These are phyloP conservation scores for Echiichthys vipera DNA, from an alignment of 2,797 vertebrate species.

Conservation along the genomic window DNA sequence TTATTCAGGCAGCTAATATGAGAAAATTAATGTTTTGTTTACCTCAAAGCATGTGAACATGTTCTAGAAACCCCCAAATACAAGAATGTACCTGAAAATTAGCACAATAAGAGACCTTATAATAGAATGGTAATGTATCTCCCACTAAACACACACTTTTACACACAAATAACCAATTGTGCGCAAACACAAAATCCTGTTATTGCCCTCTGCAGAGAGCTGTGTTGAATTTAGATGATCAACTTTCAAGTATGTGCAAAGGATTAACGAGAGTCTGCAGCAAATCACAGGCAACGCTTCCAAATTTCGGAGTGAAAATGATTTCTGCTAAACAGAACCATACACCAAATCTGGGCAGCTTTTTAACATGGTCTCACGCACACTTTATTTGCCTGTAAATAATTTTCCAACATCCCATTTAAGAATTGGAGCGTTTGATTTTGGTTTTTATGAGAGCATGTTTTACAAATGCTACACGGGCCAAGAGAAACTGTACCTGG, in stretches of 20 bases:
- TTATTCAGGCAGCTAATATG: too few relatives aligned
- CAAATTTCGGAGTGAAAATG: slow-evolving; percentile 64
- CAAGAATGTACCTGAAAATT: too few relatives aligned
- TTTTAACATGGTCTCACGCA: slow-evolving; percentile 62
- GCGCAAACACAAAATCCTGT: slow-evolving; percentile 6
- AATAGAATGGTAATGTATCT: slow-evolving; percentile 30
- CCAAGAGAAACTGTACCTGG: slow-evolving; percentile 80
- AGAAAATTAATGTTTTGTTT: too few relatives aligned
- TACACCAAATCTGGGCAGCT: slow-evolving; percentile 49
- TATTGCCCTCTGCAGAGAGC: slow-evolving; percentile 25
- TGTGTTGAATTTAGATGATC: slow-evolving; percentile 63
- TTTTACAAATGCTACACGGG: slow-evolving; percentile 70
- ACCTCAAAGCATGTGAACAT: too few relatives aligned
- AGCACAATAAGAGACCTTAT: too few relatives aligned
- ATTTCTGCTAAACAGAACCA: slow-evolving; percentile 75
- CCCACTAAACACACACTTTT: neutral
- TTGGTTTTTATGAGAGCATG: slow-evolving; percentile 73
- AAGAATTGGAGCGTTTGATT: slow-evolving; percentile 75
- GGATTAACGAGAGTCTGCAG: slow-evolving; percentile 68
- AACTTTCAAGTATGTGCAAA: slow-evolving; percentile 51
- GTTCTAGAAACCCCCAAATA: too few relatives aligned
- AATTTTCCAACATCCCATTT: slow-evolving; percentile 79
- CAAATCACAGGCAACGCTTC: slow-evolving; percentile 61
- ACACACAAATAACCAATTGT: neutral
- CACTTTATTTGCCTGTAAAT: slow-evolving; percentile 83